Percentiles rank a stretch among this genome's conserved stretches.
Conservation (phyloP, 2,113 vertebrate species). For the Piaya cayana region DNA sequence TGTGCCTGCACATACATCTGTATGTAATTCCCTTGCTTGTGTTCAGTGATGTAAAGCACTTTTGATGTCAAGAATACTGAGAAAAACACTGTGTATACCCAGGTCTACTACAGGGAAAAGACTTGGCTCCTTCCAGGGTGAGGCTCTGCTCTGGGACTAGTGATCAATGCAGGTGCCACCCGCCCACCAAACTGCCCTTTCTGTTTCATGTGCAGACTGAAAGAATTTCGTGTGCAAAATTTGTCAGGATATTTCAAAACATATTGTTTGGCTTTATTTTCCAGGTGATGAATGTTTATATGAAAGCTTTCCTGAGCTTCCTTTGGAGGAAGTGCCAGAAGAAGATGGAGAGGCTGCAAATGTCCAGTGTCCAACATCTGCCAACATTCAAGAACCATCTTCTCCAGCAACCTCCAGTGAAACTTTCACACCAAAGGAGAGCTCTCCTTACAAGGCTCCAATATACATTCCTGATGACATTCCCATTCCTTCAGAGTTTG, state of each 20-base stretch:
- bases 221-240: background rate
- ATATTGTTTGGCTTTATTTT: slow-evolving; percentile 62
- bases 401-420: slow-evolving; percentile 86
- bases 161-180: background rate
- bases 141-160: background rate
- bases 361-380: slow-evolving; percentile 51
- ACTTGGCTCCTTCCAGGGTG: background rate
- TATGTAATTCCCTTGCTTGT: slow-evolving; percentile 26
- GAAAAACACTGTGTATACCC: background rate
- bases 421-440: slow-evolving; percentile 81
- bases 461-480: slow-evolving; percentile 86
- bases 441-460: slow-evolving; percentile 82
- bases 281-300: slow-evolving; percentile 88
- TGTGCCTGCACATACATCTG: slow-evolving; percentile 43
- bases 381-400: slow-evolving; percentile 78
- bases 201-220: background rate
- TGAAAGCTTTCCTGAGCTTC: slow-evolving; percentile 80
- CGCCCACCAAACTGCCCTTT: background rate
- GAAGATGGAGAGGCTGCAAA: slow-evolving; percentile 78
- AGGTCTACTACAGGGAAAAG: background rate
- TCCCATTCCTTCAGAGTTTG: slow-evolving; percentile 88
- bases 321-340: slow-evolving; percentile 81
- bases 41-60: slow-evolving; percentile 34
- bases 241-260: background rate
- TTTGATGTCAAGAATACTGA: slow-evolving; percentile 29